Base-by-base conservation (phyloP, 2,797 vertebrate species). In the Mustela erminea region DNA sequence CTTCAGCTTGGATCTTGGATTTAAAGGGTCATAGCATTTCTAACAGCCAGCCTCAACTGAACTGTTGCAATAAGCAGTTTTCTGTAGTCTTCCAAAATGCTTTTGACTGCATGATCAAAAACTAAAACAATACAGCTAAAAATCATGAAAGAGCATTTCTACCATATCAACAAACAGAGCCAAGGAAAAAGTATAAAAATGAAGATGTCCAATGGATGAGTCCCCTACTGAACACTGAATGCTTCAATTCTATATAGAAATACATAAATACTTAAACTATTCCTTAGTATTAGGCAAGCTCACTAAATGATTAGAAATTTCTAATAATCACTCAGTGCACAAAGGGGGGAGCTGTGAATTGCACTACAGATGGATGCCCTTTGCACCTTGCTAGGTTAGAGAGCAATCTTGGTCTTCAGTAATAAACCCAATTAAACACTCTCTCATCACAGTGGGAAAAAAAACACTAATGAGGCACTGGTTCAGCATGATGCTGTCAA, bases 341-440 rank as follows among this genome's bases (percentile, higher is more conserved):
- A 82, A 64, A 92, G 52, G 3, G 27, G 35, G 84, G 23, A 41
- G 25, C 43, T 92, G 58, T 87, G 43, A 96, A 70, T 1, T 78
- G 12, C 82, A 95, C 35, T 88, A 82, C 72, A 95, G 80, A 97
- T 62, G 75, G 72, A 78, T 5, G 1, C n/a, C 92, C 95, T 93
- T 78, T 5, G 7, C 27, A 90, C 52, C 90, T 78, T 96, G 62
- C 92, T 95, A 32, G 74, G 74, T 78, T 92, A 93, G 20, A 93
- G 20, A 82, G n/a, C 56, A 93, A 84, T 81, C 38, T 85, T 83
- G 89, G 82, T 27, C 75, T 89, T 84, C 80, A 68, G 15, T 70
- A 85, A 96, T 90, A 93, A 97, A 96, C 66, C 90, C 80, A 95
- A 78, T 72, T 80, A 95, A 94, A 90, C 43, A 77, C 32, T 38